Base-by-base conservation (phyloP, 2,113 vertebrate genomes). In the Paralichthys olivaceus region DNA sequence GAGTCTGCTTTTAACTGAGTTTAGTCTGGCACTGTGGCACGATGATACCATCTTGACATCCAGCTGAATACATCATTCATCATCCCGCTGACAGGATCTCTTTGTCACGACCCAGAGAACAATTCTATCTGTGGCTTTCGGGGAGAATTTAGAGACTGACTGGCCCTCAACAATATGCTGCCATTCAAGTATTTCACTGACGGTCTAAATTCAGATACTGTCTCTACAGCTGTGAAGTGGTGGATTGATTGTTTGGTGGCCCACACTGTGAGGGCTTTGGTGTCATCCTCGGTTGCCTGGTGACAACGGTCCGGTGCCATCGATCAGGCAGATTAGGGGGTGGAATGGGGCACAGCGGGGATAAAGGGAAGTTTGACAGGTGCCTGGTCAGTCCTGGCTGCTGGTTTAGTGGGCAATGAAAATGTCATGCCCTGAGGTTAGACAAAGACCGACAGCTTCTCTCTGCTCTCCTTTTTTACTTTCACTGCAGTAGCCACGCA, bases 251-350 rank as follows among this genome's bases (percentile, higher is more conserved):
- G 57, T 56, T 47, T 72, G 53, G 61, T 58, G 25, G 56, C 68
- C 5, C 69, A 68, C 37, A 17, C 75, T 32, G 58, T 2, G 69
- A 74, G 75, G 47, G 84, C 78, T 88, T 86, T 75, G 80, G 72
- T 83, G 85, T 86, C 68, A 75, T 84, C 72, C 55, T 40, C 61
- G 53, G 91, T 92, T 92, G 91, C 91, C 85, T 82, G 87, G 91
- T 81, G 91, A 93, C 81, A 49, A 60, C 32, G 25, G 75, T 70
- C 86, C 84, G 57, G 72, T 67, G 73, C 84, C 80, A 92, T 93
- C 80, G 88, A 93, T 90, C 85, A 78, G 82, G 69, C 55, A 84
- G 87, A 88, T 91, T 85, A 85, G 73, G 74, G 79, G 77, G 68
- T 51, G 84, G 76, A 71, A 62, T 60, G 65, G 88, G 81, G 84